Conservation (phyloP, 2,113 vertebrate species). For the Dipodomys stephensi region DNA sequence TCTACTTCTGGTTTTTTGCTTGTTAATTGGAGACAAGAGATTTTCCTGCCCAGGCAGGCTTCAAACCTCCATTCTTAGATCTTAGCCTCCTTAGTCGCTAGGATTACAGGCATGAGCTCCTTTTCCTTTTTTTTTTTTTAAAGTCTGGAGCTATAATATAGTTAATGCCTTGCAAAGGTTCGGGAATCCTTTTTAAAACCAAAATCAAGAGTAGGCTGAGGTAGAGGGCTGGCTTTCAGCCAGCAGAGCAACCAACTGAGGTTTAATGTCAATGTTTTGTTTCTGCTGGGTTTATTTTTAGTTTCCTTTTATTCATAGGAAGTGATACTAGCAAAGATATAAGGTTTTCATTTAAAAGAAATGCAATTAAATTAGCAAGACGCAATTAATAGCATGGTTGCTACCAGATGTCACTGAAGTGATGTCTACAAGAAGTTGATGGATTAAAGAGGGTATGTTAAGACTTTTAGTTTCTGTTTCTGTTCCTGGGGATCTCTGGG, state of each 20-base stretch:
- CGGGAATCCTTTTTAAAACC: conserved; percentile 46
- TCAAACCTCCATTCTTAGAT: too few species aligned
- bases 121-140: background rate
- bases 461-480: background rate
- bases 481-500: background rate
- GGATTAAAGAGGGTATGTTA: background rate
- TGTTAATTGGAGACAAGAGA: too few species aligned
- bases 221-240: background rate
- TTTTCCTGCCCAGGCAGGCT: too few species aligned
- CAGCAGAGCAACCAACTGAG: background rate
- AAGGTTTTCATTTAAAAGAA: conserved; percentile 30
- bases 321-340: conserved; percentile 42
- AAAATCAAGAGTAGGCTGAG: conserved; percentile 25
- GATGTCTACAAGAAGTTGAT: background rate
- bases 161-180: conserved; percentile 35
- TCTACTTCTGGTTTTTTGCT: too few species aligned
- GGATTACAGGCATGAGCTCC: background rate
- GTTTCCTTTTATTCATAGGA: conserved; percentile 63
- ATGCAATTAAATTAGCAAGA: conserved; percentile 15
- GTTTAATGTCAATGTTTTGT: background rate
- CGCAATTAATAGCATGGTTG: background rate
- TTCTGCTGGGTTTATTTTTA: conserved; percentile 69
- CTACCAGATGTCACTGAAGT: background rate
- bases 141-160: conserved; percentile 44
- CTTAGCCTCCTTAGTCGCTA: too few species aligned